Conservation (phyloP, 2,888 invertebrate species). For the Sabatieria punctata region DNA sequence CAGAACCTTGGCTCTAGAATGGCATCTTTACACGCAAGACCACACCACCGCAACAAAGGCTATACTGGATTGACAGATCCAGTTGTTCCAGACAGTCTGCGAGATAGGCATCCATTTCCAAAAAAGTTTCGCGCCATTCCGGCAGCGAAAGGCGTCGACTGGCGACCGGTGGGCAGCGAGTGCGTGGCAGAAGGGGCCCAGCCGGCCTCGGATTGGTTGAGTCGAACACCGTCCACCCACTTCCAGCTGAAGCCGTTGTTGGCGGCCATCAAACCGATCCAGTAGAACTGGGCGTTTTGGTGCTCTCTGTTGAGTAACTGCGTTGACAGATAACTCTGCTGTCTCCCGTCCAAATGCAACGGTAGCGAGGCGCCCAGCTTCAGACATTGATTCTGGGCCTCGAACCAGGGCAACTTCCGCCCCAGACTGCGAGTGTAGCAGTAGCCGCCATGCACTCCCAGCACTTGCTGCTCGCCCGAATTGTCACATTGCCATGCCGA, state of each 20-base stretch:
- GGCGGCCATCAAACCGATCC: conserved; percentile 5
- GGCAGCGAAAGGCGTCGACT: conserved; percentile 1
- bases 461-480: not conserved
- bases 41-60: not conserved
- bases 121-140: not conserved
- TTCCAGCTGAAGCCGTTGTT: not conserved
- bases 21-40: not conserved
- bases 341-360: not conserved
- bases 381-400: conserved; percentile 2
- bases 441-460: conserved; percentile 2
- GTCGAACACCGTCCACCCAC: conserved; percentile 1
- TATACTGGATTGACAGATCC: conserved; percentile 8
- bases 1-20: conserved; percentile 4
- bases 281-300: conserved; percentile 5
- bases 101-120: conserved; percentile 7
- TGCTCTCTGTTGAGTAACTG: not conserved
- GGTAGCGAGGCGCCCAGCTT: not conserved
- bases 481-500: conserved; percentile 8
- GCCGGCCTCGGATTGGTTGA: not conserved
- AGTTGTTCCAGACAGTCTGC: conserved; percentile 5
- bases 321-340: not conserved
- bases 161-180: not conserved
- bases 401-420: conserved; percentile 2
- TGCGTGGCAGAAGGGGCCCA: not conserved
- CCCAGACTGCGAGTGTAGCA: conserved; percentile 7